Evolutionary conservation across 2,888 invertebrate species (phyloP).

Genomic region (Brassicogethes aeneus): DNA sequence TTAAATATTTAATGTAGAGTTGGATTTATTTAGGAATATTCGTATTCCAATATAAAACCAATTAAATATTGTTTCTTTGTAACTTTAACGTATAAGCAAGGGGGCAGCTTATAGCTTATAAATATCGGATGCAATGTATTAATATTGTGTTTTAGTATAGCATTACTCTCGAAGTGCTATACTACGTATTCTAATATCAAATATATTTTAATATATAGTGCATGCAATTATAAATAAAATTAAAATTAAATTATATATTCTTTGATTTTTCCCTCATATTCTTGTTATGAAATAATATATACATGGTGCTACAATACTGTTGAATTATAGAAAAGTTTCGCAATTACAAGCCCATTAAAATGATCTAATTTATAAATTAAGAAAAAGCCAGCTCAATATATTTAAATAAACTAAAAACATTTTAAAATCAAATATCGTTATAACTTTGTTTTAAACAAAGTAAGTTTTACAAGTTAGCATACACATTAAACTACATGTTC

Average conservation of each 20-base stretch:
- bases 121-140: conserved; percentile 19
- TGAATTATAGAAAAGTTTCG: no score
- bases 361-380: no score
- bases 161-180: neutral
- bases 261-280: no score
- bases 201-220: neutral
- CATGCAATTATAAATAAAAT: neutral
- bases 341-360: no score
- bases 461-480: no score
- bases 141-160: conserved; percentile 8
- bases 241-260: neutral
- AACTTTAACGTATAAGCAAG: conserved; percentile 29
- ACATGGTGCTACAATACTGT: no score
- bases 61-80: conserved; percentile 5
- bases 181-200: neutral
- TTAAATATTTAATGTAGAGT: conserved; percentile 6
- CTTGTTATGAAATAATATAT: no score
- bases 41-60: conserved; percentile 5
- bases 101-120: conserved; percentile 39
- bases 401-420: no score
- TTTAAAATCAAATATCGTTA: no score
- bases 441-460: no score
- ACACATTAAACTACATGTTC: no score
- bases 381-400: no score
- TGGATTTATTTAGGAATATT: conserved; percentile 3